Evolutionary conservation across 35 echinoderm and acorn worm genomes (phyloP), one percentile per base, ranked within the genome.

Genomic region (Hemicentrotus pulcherrimus): DNA sequence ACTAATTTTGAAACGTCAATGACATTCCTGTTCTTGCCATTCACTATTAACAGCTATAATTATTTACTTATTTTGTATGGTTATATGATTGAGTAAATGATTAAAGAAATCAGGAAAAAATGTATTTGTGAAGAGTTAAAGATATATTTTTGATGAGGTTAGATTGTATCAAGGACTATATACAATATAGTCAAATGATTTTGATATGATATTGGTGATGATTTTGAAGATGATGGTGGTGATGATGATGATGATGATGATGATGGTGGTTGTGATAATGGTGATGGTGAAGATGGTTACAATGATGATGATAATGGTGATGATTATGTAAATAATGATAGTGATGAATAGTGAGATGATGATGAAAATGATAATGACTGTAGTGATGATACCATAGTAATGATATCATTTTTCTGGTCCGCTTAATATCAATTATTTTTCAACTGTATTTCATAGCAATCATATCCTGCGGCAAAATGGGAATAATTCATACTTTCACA

Each of bases 1-100:
- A 78, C 65, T 78, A 78, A 78, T 78, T 78, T 78, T 78, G 22
- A 78, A 78, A 78, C 19, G 65, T 78, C 65, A 78, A 78, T 78
- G 65, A 78, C 28, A n/a, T 78, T 78, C 65, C 65, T 78, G 65
- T 28, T 78, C 65, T 78, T 78, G 65, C 65, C 65, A 78, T 78
- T 78, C 8, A 78, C 19, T n/a, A 78, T 78, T 78, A 22, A 78
- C 65, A 28, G 65, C 65, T 78, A 78, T 78, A n/a, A 22, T 28
- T 78, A 78, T 78, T 78, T 78, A 8, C 52, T 14, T 11, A 59
- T 59, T 59, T 78, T 78, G 19, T 78, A 78, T 78, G 19, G 19
- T 22, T 22, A n/a, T 15, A 78, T 78, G 65, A 78, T 28, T 6
- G 65, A 28, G 22, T 78, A 22, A 28, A 7, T 78, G 22, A 78